Percentiles rank a stretch among this genome's conserved stretches.
These are phyloP conservation scores for Callipepla californica DNA, from an alignment of 2,113 vertebrate genomes.

Conservation along the genomic window DNA sequence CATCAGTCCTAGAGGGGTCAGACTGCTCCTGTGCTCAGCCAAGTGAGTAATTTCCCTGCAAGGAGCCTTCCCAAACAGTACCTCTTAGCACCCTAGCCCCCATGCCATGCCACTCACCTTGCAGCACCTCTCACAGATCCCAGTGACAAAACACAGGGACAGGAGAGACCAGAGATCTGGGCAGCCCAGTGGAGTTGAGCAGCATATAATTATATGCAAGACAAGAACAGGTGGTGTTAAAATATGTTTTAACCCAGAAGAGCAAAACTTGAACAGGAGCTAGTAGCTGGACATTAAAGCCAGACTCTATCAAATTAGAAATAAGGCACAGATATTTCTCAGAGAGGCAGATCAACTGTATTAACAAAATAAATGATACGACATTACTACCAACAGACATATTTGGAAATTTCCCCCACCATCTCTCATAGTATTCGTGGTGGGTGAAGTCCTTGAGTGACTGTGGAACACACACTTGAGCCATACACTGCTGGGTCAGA, in stretches of 20 bases:
- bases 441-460: background rate
- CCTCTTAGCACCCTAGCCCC: background rate
- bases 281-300: background rate
- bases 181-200: background rate
- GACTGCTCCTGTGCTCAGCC: background rate
- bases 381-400: background rate
- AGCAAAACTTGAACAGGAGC: background rate
- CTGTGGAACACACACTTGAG: background rate
- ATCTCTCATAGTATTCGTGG: background rate
- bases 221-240: background rate
- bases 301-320: conserved; percentile 12
- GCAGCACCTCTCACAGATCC: background rate
- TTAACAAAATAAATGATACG: background rate
- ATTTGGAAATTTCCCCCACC: background rate
- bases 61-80: background rate
- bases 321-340: conserved; percentile 51
- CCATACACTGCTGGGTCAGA: background rate
- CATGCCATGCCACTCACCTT: background rate
- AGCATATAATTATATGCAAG: background rate
- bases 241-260: conserved; percentile 25
- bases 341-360: background rate
- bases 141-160: background rate
- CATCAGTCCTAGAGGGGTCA: background rate
- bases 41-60: background rate
- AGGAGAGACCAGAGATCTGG: background rate